Base-by-base conservation (phyloP, 2,113 vertebrate genomes). In the Lycaon pictus region DNA sequence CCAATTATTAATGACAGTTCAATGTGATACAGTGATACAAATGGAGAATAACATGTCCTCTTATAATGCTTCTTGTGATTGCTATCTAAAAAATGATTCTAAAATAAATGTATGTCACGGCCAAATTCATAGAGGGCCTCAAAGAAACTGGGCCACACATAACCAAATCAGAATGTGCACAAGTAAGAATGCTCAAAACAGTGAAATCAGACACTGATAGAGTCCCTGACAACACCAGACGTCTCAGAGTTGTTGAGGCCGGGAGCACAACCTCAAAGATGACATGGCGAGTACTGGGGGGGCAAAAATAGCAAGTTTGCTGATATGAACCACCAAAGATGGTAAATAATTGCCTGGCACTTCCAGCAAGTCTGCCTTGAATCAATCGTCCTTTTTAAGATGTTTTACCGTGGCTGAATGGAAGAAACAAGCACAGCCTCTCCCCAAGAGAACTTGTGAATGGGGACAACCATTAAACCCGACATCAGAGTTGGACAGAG, bases 1-100 rank as follows among this genome's bases (percentile, higher is more conserved):
- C 37, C 62, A 72, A 58, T 81, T 93, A 95, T 87, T 83, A 92
- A 81, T 53, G 69, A 92, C 48, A 65, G n/a, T 60, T 79, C 83
- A 74, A 58, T 53, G 58, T 81, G n/a, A 92, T 43, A 74, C 2
- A 3, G 51, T 29, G 0, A 74, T 22, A 58, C 80, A 83, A 93
- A 83, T 13, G 58, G 2, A 12, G 20, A 82, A 15, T 56, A 91
- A 63, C 11, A 16, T 11, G 9, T 83, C 56, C 43, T 89, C 35
- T 71, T 55, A 3, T 65, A 88, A 95, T 60, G 69, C 27, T 58
- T 90, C 63, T 93, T 84, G 93, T 84, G 48, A 77, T 67, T n/a
- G 10, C 5, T 85, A 62, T 56, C 51, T 9, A 32, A 96, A 96
- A 95, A 89, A 23, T 48, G 55, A 32, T 63, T 80, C 88, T 90